phyloP scores from a whole-genome alignment of 1,140 invertebrate species.

The Coptotermes formosanus region DNA sequence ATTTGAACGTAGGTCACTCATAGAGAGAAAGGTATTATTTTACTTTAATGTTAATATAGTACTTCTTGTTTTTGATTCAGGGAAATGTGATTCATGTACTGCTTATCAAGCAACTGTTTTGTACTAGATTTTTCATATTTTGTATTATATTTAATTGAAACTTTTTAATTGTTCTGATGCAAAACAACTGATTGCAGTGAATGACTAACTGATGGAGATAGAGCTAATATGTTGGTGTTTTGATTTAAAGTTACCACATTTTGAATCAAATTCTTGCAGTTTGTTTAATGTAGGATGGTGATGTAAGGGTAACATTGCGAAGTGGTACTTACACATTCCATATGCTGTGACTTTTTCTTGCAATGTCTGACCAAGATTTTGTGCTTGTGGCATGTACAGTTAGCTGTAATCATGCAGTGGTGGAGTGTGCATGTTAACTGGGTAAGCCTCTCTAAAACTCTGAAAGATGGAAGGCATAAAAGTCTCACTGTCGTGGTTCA shows the following conservation, averaged over 20 bases:
- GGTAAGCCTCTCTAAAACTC: too few relatives aligned
- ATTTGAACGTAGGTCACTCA: background rate
- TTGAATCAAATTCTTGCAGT: background rate
- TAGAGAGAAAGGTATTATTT: background rate
- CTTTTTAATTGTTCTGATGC: background rate
- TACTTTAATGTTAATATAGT: background rate
- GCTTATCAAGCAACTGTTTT: background rate
- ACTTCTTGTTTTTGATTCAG: background rate
- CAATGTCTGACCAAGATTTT: background rate
- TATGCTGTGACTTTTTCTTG: slow-evolving; percentile 17
- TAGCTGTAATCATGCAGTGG: too few relatives aligned
- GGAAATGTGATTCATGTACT: background rate
- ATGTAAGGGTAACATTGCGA: background rate
- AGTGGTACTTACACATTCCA: slow-evolving; percentile 19
- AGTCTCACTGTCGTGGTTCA: too few relatives aligned
- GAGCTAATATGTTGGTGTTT: too few relatives aligned
- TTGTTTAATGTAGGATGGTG: background rate
- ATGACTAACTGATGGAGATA: too few relatives aligned
- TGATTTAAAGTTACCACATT: background rate
- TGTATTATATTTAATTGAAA: background rate
- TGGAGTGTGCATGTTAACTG: too few relatives aligned
- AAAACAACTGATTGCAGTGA: too few relatives aligned
- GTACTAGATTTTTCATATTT: background rate
- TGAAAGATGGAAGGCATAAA: too few relatives aligned
- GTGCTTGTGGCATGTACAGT: background rate